Base-by-base conservation (phyloP, 2,113 vertebrate genomes). In the Ageneiosus marmoratus region DNA sequence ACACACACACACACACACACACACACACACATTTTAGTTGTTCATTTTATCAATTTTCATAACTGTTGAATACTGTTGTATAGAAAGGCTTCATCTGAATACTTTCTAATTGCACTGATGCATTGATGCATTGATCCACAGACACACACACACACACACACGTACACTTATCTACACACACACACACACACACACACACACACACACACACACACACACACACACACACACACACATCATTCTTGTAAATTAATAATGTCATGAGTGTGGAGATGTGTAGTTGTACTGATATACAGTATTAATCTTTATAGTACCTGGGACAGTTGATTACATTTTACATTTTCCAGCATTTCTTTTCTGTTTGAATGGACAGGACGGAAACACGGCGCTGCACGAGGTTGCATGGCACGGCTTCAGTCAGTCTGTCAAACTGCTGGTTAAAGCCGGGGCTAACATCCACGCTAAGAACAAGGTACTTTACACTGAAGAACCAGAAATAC, bases 391-490 rank as follows among this genome's bases (percentile, higher is more conserved):
- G 53, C 97, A 99, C 4, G 98, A 99, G 91, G 96, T 95, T 0
- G 95, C 95, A 76, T 99, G 98, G 98, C 97, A 99, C 2, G 98
- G 98, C 63, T 99, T 98, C 93, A 98, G 96, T 85, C 98, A 97
- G 90, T 96, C 96, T 4, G 95, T 96, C 90, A 98, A 98, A 91
- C 93, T 97, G 87, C 95, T 99, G 8, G 94, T 99, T 92, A 99
- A 98, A 93, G 96, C 96, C 24, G 98, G 98, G 85, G 98, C 96
- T 88, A 98, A 97, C 0, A 94, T 97, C 85, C 97, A 99, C 53
- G 96, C 96, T 86, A 98, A 94, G 89, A 99, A 98, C 94, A 98
- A 99, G 97, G 97, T 98, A 18, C 16, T 2, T 15, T 20, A n/a
- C n/a, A n/a, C n/a, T n/a, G n/a, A n/a, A n/a, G n/a, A n/a, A n/a